phyloP scores from a whole-genome alignment of 2,888 invertebrate genomes.

The Heliconius aoede region DNA sequence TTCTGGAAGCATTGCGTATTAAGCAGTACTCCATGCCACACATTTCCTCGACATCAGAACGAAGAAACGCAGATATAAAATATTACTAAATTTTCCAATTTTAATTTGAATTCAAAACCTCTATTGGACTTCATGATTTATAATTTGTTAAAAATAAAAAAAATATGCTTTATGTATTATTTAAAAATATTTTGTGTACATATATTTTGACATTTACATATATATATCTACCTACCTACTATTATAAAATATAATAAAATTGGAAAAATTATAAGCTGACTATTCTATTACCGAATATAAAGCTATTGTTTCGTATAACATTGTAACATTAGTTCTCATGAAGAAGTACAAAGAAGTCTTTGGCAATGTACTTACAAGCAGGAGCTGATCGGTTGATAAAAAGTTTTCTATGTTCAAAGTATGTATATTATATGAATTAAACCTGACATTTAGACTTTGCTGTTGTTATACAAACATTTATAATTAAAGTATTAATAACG shows the following conservation, averaged over 20 bases:
- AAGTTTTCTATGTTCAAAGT: conserved; percentile 17
- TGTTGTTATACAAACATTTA: conserved; percentile 27
- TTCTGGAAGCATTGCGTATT: too few species aligned
- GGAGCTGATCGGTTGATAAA: conserved; percentile 58
- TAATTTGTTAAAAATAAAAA: too few species aligned
- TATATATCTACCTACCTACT: too few species aligned
- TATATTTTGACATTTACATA: too few species aligned
- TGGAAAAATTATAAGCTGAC: background rate
- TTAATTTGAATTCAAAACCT: too few species aligned
- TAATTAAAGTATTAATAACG: conserved; percentile 37
- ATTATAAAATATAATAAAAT: background rate
- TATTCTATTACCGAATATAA: conserved; percentile 49
- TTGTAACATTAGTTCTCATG: conserved; percentile 67
- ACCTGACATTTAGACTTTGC: conserved; percentile 40
- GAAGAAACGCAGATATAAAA: too few species aligned
- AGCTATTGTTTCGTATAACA: conserved; percentile 52
- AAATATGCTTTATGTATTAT: background rate
- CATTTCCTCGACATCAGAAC: too few species aligned
- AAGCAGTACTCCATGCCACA: too few species aligned
- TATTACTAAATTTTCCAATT: too few species aligned
- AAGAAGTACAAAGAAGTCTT: conserved; percentile 64
- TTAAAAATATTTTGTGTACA: too few species aligned
- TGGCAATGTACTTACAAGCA: conserved; percentile 63
- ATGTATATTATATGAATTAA: conserved; percentile 34
- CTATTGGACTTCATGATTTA: too few species aligned